phyloP scores from a whole-genome alignment of 2,888 invertebrate genomes.

The Priocnemis perturbator region DNA sequence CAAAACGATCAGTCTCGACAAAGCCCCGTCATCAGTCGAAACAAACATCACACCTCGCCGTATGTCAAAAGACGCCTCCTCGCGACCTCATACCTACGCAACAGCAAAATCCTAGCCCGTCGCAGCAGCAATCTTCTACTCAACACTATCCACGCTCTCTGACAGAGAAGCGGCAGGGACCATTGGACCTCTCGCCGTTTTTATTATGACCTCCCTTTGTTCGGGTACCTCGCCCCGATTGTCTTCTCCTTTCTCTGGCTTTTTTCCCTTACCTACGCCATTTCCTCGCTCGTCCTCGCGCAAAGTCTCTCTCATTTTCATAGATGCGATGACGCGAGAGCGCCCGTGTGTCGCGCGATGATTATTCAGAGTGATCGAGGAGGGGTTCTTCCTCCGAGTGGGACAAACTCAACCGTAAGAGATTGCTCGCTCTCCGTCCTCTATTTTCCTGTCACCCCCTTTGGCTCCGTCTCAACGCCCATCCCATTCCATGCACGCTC shows the following conservation, averaged over 20 bases:
- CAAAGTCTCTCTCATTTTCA: constrained; percentile 46
- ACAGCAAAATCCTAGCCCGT: too few species aligned
- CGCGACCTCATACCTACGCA: too few species aligned
- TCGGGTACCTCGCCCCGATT: not conserved
- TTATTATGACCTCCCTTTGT: constrained; percentile 7
- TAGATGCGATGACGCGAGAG: constrained; percentile 61
- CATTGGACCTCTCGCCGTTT: not conserved
- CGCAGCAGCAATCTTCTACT: too few species aligned
- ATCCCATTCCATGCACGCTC: constrained; percentile 17
- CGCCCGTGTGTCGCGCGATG: constrained; percentile 53
- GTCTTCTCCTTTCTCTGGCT: not conserved
- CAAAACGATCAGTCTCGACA: too few species aligned
- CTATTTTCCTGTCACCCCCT: not conserved
- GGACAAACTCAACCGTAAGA: constrained; percentile 68
- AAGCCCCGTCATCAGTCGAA: too few species aligned
- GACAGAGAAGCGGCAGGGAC: not conserved
- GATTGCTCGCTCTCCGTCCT: constrained; percentile 56
- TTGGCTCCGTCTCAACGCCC: constrained; percentile 5
- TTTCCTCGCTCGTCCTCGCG: constrained; percentile 12
- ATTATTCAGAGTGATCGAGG: constrained; percentile 71
- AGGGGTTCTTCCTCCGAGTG: constrained; percentile 48
- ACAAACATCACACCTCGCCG: too few species aligned
- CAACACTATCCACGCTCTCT: too few species aligned
- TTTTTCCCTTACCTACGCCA: not conserved
- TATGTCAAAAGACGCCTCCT: too few species aligned